Percentiles rank a stretch among this genome's conserved stretches.
Conservation (phyloP, 1,140 invertebrate genomes). For the Bradysia coprophila region DNA sequence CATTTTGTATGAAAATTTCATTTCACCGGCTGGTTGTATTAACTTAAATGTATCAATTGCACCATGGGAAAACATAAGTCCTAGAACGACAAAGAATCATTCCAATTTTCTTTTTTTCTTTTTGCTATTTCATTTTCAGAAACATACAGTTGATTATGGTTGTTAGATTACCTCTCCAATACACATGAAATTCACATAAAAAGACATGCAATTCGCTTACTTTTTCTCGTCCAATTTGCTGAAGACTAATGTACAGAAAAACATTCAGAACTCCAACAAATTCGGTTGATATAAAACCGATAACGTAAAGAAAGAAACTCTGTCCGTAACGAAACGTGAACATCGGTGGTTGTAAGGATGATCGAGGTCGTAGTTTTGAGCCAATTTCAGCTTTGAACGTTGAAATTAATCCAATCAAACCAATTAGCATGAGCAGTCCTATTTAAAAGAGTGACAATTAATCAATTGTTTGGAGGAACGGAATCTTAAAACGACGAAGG, state of each 20-base stretch:
- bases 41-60: no score
- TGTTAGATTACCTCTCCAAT: no score
- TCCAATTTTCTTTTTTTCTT: no score
- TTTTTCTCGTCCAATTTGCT: constrained; percentile 28
- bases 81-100: no score
- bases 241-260: constrained; percentile 65
- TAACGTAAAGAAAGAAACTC: constrained; percentile 67
- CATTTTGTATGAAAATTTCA: no score
- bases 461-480: background rate
- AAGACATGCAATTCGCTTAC: constrained; percentile 16
- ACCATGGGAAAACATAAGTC: no score
- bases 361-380: constrained; percentile 60
- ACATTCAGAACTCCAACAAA: constrained; percentile 68
- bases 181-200: no score
- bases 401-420: constrained; percentile 82
- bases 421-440: constrained; percentile 76
- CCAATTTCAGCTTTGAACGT: constrained; percentile 80
- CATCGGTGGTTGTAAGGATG: constrained; percentile 50
- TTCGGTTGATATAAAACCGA: constrained; percentile 66
- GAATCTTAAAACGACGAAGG: background rate
- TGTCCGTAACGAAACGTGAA: constrained; percentile 77
- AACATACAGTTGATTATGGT: no score
- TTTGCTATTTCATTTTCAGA: no score
- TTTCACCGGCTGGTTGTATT: no score
- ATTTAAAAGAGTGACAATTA: constrained; percentile 14